Base-by-base conservation (phyloP, 2,888 invertebrate genomes). In the Yponomeuta malinellus region DNA sequence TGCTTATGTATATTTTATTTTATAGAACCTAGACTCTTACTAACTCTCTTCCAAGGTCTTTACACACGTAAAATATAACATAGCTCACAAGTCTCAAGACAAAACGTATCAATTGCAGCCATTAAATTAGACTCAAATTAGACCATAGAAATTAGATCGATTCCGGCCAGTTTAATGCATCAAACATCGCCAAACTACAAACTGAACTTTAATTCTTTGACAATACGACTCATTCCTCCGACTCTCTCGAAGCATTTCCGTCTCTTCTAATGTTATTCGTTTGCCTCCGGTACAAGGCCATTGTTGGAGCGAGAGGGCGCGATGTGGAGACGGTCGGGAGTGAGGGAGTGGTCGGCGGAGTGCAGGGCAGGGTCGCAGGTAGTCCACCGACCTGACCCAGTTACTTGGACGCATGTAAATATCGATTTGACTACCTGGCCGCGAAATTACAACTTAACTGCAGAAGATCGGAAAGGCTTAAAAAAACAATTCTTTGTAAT, bases 341-440 rank as follows among this genome's bases (percentile, higher is more conserved):
- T 65, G 83, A 74, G 73, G 63, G 80, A 83, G 76, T 75, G 79
- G 74, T 84, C 83, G 74, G 77, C 79, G 73, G 85, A 87, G 86
- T 90, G 90, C 90, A 90, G 87, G 89, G 88, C 86, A 80, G 80
- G 89, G 85, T 89, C 89, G 82, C 88, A 88, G 88, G 89, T 84
- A 84, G 85, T 86, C 84, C 90, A 89, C 80, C 86, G 90, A 88
- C 90, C 90, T 90, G 90, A 87, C 91, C 91, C 76, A 91, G 81
- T 87, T 91, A 81, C 75, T 71, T 59, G 68, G 59, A 37, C 67
- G 33, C 66, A 10, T 52, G 83, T 82, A 86, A 87, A 89, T 90
- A 90, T 91, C 90, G 90, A 91, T 90, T 91, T 81, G 82, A 83
- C 84, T 84, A 84, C 83, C 84, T 81, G 75, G 69, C 43, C 43